phyloP scores from a whole-genome alignment of 2,797 vertebrate species.

The Myotis myotis region DNA sequence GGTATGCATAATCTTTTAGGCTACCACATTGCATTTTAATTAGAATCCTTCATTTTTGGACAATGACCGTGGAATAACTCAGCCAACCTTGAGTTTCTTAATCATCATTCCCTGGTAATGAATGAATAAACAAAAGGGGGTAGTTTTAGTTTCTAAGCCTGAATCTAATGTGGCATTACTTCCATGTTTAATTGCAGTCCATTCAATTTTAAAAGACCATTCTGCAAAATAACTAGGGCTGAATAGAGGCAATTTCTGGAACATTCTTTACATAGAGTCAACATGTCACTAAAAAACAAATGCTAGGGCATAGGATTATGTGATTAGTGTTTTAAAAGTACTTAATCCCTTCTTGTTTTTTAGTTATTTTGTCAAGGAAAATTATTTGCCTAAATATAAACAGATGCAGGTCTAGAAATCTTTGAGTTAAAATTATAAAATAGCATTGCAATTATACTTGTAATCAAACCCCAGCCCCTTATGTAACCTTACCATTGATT shows the following conservation, averaged over 20 bases:
- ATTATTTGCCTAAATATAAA: slow-evolving; percentile 47
- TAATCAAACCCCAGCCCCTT: slow-evolving; percentile 69
- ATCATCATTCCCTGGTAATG: not conserved
- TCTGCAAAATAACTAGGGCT: not conserved
- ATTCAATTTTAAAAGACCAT: slow-evolving; percentile 28
- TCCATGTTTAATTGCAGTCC: slow-evolving; percentile 25
- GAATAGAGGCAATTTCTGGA: slow-evolving; percentile 29
- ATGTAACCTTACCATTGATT: slow-evolving; percentile 75
- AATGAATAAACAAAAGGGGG: slow-evolving; percentile 13
- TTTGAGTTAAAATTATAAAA: slow-evolving; percentile 31
- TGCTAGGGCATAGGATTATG: not conserved
- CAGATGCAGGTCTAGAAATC: slow-evolving; percentile 32
- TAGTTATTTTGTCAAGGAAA: slow-evolving; percentile 48
- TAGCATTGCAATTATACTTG: slow-evolving; percentile 2
- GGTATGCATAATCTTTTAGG: slow-evolving; percentile 18
- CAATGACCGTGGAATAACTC: not conserved
- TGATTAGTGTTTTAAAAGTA: slow-evolving; percentile 28
- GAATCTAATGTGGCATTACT: not conserved
- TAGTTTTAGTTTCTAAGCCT: slow-evolving; percentile 5
- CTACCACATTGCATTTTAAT: not conserved
- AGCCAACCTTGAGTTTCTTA: slow-evolving; percentile 17
- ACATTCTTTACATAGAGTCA: slow-evolving; percentile 23
- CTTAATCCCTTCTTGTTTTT: slow-evolving; percentile 2
- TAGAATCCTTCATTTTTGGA: slow-evolving; percentile 45
- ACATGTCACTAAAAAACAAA: slow-evolving; percentile 46